Percentiles rank a stretch among this genome's conserved stretches.
Evolutionary conservation across 2,113 vertebrate genomes (phyloP).

Genomic region (Sinocyclocheilus anshuiensis): DNA sequence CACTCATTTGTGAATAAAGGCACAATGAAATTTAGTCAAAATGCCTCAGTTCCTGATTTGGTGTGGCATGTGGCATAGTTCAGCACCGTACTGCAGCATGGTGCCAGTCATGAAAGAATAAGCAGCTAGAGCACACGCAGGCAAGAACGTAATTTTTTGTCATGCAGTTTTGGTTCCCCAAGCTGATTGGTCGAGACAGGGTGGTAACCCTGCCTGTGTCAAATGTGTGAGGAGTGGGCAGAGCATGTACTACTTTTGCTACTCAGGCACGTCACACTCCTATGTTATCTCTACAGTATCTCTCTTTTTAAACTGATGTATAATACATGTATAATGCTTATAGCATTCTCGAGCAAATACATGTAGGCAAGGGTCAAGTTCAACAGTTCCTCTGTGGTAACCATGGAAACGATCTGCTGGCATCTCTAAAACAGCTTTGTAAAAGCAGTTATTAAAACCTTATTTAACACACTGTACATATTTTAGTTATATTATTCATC

Average conservation of each 20-base stretch:
- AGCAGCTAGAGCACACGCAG: slow-evolving; percentile 15
- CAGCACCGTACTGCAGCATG: slow-evolving; percentile 46
- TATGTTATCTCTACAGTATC: neutral
- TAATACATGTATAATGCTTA: neutral
- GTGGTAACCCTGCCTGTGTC: slow-evolving; percentile 44
- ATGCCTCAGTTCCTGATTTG: slow-evolving; percentile 1
- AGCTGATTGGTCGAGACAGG: slow-evolving; percentile 59
- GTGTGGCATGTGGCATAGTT: slow-evolving; percentile 35
- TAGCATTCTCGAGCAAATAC: neutral
- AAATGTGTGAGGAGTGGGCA: neutral
- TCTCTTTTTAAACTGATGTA: neutral
- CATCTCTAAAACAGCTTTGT: neutral
- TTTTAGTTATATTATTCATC: neutral
- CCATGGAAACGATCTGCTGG: neutral
- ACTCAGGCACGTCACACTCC: neutral
- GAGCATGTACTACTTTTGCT: neutral
- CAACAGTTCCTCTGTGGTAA: neutral
- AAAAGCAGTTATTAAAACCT: neutral
- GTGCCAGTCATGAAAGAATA: slow-evolving; percentile 67
- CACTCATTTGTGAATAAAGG: neutral
- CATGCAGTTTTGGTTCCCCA: slow-evolving; percentile 46
- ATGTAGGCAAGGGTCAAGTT: neutral
- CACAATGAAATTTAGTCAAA: neutral
- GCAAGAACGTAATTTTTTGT: slow-evolving; percentile 47
- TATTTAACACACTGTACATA: too few relatives aligned